Percentiles rank a stretch among this genome's conserved stretches.
Conservation (phyloP, 92 coral and sea anemone genomes). For the Parazoanthus swiftii region DNA sequence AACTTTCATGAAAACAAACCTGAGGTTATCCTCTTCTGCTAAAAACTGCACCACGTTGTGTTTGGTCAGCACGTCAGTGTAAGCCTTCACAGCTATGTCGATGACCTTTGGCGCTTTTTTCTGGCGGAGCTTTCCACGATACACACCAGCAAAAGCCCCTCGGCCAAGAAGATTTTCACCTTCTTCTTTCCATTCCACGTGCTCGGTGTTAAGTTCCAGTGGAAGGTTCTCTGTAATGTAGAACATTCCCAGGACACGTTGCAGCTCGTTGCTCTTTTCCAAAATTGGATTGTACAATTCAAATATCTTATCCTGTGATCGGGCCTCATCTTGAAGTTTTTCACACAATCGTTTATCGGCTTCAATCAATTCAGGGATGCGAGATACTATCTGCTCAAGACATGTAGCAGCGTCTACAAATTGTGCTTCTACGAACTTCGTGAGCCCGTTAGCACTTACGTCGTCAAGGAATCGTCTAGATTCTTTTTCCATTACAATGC, state of each 20-base stretch:
- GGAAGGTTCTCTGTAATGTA: slow-evolving; percentile 7
- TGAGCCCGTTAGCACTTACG: not conserved
- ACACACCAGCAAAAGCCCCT: slow-evolving; percentile 39
- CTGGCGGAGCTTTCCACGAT: slow-evolving; percentile 25
- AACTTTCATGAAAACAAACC: not conserved
- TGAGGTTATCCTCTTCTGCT: slow-evolving; percentile 21
- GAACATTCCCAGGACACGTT: not conserved
- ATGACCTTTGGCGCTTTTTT: not conserved
- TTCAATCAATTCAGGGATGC: slow-evolving; percentile 22
- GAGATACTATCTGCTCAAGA: not conserved
- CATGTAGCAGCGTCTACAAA: not conserved
- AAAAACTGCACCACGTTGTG: slow-evolving; percentile 32
- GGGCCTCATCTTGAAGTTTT: slow-evolving; percentile 20
- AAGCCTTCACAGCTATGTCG: slow-evolving; percentile 30
- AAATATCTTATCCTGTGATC: not conserved
- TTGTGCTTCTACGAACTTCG: not conserved
- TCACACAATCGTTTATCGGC: not conserved
- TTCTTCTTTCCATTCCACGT: slow-evolving; percentile 39
- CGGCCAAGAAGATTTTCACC: slow-evolving; percentile 6
- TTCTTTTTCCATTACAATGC: slow-evolving; percentile 37
- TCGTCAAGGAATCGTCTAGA: not conserved
- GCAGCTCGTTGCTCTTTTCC: not conserved
- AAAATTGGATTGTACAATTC: slow-evolving; percentile 11
- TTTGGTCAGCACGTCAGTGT: slow-evolving; percentile 24
- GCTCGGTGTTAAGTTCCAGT: not conserved